phyloP scores from a whole-genome alignment of 2,888 invertebrate genomes.

The Ceraclea dissimilis region DNA sequence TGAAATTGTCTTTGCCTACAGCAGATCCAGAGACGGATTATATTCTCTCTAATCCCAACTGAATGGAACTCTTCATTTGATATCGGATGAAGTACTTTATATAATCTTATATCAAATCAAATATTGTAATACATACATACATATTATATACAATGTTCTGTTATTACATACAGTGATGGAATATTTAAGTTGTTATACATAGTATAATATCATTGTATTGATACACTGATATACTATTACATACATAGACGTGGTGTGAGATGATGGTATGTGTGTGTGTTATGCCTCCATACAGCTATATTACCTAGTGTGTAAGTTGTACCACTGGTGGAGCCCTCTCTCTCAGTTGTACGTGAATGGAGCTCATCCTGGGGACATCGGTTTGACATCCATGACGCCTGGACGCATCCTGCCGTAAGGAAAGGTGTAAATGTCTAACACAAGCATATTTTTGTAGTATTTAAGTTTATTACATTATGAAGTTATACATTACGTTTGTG shows the following conservation, averaged over 20 bases:
- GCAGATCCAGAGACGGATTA: constrained; percentile 41
- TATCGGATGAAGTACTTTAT: constrained; percentile 8
- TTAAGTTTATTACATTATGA: neutral
- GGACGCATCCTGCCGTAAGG: constrained; percentile 29
- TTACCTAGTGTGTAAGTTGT: neutral
- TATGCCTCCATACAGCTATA: neutral
- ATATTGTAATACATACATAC: constrained; percentile 14
- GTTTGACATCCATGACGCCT: neutral
- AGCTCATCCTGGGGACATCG: neutral
- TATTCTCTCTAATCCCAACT: constrained; percentile 39
- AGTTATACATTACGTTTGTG: too few species aligned
- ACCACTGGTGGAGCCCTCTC: neutral
- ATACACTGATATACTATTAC: neutral
- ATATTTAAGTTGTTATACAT: constrained; percentile 14
- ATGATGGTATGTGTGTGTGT: neutral
- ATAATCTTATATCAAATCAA: neutral
- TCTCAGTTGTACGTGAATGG: neutral
- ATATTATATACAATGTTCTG: constrained; percentile 11
- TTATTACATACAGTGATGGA: constrained; percentile 14
- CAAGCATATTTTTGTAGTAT: constrained; percentile 1
- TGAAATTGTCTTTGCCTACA: constrained; percentile 52
- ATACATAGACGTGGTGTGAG: neutral
- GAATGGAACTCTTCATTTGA: constrained; percentile 33
- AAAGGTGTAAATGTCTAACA: constrained; percentile 46
- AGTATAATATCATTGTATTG: constrained; percentile 1